Base-by-base conservation (phyloP, 2,797 vertebrate species). In the Acanthopagrus latus region DNA sequence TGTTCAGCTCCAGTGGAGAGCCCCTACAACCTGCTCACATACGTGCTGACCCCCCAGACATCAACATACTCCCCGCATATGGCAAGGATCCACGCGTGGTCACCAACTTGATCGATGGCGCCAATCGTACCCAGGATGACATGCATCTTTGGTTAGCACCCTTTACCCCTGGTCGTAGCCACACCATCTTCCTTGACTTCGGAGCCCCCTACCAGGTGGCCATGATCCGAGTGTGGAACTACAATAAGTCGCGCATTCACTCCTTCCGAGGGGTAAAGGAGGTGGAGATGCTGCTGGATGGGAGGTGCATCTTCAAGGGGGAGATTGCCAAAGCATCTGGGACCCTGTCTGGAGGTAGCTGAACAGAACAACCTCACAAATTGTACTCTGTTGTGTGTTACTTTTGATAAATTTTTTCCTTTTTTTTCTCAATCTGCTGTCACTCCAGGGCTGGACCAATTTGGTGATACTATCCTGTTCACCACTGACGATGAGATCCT, bases 111-210 rank as follows among this genome's bases (percentile, higher is more conserved):
- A 92, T 96, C 0, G 97, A 99, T 8, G 96, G 97, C 1, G 90
- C 97, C 3, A 97, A 99, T 88, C 94, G 96, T 83, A 99, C 98
- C 0, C 98, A 99, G 92, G 98, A 99, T 7, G 98, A 99, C 92
- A 98, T 99, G 96, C 98, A 99, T 59, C 96, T 99, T 44, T 99
- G 98, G 98, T 94, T 99, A 12, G 97, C 97, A 0, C 98, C 98
- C 0, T 99, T 99, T 92, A 98, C 96, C 0, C 92, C 95, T 0
- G 97, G 97, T 18, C 94, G 95, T 47, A 81, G 86, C 70, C 98
- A 99, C 90, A 91, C 94, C 20, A 84, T 99, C 86, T 95, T 93
- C 58, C 81, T 99, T 70, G 95, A 98, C 85, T 97, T 99, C 43
- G 88, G 76, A n/a, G 86, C 85, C 20, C 87, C 94, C 10, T 95